phyloP scores from a whole-genome alignment of 2,888 invertebrate genomes.

The Phengaris arion region DNA sequence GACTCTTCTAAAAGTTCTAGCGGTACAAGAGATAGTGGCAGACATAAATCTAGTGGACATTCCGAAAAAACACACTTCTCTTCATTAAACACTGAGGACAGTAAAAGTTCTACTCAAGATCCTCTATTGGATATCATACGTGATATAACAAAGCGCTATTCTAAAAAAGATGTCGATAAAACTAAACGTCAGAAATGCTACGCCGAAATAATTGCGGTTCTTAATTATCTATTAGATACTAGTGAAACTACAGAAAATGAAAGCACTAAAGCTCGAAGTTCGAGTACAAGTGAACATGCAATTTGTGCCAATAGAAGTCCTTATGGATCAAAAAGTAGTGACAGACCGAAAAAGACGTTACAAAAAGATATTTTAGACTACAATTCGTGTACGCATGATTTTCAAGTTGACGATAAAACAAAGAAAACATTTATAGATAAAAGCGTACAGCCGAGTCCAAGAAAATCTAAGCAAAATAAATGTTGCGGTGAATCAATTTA shows the following conservation, averaged over 20 bases:
- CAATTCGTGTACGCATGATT: neutral
- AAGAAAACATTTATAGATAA: slow-evolving; percentile 49
- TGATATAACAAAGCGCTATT: slow-evolving; percentile 67
- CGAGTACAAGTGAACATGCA: slow-evolving; percentile 32
- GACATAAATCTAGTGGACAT: neutral
- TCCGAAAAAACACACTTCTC: slow-evolving; percentile 27
- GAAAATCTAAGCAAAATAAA: slow-evolving; percentile 46
- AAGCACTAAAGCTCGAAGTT: slow-evolving; percentile 36
- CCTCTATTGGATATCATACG: slow-evolving; percentile 62
- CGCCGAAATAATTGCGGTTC: slow-evolving; percentile 63
- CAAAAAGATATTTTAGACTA: slow-evolving; percentile 34
- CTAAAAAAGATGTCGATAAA: slow-evolving; percentile 59
- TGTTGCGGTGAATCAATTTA: slow-evolving; percentile 56
- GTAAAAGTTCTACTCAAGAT: slow-evolving; percentile 43
- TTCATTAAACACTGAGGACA: slow-evolving; percentile 41
- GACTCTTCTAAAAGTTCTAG: slow-evolving; percentile 9
- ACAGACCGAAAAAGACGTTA: slow-evolving; percentile 31
- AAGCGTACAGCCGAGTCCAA: slow-evolving; percentile 50
- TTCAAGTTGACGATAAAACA: slow-evolving; percentile 8
- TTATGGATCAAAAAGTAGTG: neutral
- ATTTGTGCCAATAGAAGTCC: neutral
- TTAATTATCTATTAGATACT: slow-evolving; percentile 68
- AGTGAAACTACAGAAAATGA: slow-evolving; percentile 55
- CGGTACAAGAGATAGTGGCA: neutral
- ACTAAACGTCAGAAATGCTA: slow-evolving; percentile 65